phyloP scores from a whole-genome alignment of 2,888 invertebrate species.

The Rhynchonema sp. region DNA sequence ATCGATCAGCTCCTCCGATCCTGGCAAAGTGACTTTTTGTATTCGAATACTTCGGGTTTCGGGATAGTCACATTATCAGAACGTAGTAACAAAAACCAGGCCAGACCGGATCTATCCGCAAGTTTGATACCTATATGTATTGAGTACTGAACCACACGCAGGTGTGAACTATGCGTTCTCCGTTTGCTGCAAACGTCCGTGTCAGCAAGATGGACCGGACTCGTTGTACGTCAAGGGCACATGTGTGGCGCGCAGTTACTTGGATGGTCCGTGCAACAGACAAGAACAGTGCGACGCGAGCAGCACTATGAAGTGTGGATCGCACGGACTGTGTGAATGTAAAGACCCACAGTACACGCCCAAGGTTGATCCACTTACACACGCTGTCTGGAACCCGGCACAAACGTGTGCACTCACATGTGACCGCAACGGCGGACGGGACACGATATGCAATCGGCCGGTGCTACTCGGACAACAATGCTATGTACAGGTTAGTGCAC shows the following conservation, averaged over 20 bases:
- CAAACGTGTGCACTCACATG: not conserved
- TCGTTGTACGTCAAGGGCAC: not conserved
- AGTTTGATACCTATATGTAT: too few species aligned
- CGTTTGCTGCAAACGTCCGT: not conserved
- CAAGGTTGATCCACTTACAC: not conserved
- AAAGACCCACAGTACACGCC: not conserved
- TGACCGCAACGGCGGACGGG: not conserved
- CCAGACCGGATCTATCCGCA: too few species aligned
- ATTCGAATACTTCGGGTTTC: too few species aligned
- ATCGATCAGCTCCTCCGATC: too few species aligned
- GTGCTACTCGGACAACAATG: not conserved
- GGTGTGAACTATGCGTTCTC: not conserved
- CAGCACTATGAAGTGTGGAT: not conserved
- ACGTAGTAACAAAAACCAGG: too few species aligned
- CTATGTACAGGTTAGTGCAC: too few species aligned
- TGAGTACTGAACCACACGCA: too few species aligned
- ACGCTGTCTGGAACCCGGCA: not conserved
- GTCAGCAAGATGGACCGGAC: not conserved
- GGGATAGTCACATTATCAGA: too few species aligned
- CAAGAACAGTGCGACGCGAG: constrained; percentile 20
- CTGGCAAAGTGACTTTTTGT: too few species aligned
- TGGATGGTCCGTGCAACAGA: constrained; percentile 17
- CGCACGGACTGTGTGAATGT: not conserved
- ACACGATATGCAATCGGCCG: not conserved
- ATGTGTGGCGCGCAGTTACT: constrained; percentile 17